phyloP scores from a whole-genome alignment of 2,888 invertebrate genomes.

The Trachelus troglodyta region DNA sequence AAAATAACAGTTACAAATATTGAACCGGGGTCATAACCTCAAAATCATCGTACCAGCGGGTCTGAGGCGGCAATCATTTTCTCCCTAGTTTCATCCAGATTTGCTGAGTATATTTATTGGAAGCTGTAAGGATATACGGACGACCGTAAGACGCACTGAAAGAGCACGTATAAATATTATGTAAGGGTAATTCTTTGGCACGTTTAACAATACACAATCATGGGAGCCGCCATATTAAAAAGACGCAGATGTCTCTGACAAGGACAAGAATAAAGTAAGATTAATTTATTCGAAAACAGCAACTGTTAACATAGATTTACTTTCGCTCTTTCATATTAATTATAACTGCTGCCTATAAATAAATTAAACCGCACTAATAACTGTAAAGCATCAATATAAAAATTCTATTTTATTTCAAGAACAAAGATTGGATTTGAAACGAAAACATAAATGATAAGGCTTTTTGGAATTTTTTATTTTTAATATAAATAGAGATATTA shows the following conservation, averaged over 20 bases:
- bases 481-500: conserved; percentile 31
- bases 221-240: conserved; percentile 30
- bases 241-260: conserved; percentile 17
- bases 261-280: not conserved
- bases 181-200: not conserved
- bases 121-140: not conserved
- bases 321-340: not conserved
- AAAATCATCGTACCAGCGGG: conserved; percentile 76
- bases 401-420: not conserved
- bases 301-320: not conserved
- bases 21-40: not conserved
- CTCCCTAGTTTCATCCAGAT: conserved; percentile 89
- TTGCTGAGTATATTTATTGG: conserved; percentile 68
- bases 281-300: not conserved
- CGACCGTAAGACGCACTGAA: not conserved
- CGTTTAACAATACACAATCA: conserved; percentile 10
- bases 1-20: conserved; percentile 16
- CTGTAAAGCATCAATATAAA: not conserved
- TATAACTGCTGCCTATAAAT: not conserved
- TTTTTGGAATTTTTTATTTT: conserved; percentile 25
- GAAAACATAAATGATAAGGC: not conserved
- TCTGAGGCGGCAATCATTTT: conserved; percentile 92
- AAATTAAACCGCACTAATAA: not conserved
- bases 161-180: not conserved
- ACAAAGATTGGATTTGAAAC: not conserved